Evolutionary conservation across 2,888 invertebrate species (phyloP).

Genomic region (Drosophila greeni): DNA sequence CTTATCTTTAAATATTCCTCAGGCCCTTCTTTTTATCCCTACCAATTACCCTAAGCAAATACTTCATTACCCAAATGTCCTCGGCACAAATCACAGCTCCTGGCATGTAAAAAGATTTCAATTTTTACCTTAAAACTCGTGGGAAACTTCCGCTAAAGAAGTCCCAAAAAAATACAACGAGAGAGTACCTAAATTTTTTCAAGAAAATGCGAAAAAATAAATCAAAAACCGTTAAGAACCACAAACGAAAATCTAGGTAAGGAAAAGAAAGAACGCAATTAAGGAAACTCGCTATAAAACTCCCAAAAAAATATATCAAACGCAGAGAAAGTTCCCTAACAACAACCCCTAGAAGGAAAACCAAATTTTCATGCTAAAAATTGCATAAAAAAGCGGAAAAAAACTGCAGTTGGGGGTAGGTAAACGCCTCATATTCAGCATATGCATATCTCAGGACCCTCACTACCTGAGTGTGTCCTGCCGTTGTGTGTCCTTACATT

Average conservation of each 20-base stretch:
- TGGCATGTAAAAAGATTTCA: conserved; percentile 36
- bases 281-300: conserved; percentile 41
- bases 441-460: conserved; percentile 56
- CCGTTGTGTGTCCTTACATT: conserved; percentile 25
- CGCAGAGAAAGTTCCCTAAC: conserved; percentile 43
- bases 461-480: conserved; percentile 64
- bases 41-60: conserved; percentile 39
- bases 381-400: conserved; percentile 66
- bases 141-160: conserved; percentile 36
- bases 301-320: conserved; percentile 10
- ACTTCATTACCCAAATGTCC: conserved; percentile 27
- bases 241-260: conserved; percentile 28
- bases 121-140: conserved; percentile 44
- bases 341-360: conserved; percentile 57
- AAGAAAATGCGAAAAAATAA: conserved; percentile 27
- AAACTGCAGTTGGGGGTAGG: conserved; percentile 50
- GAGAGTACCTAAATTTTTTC: conserved; percentile 11
- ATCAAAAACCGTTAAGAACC: conserved; percentile 40
- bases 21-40: conserved; percentile 5
- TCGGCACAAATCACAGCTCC: conserved; percentile 1
- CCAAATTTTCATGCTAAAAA: conserved; percentile 65
- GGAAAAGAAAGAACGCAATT: conserved; percentile 36
- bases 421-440: conserved; percentile 37
- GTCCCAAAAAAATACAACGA: conserved; percentile 3
- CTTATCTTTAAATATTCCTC: conserved; percentile 1